phyloP scores from a whole-genome alignment of 2,113 vertebrate species.

The Porphyrio hochstetteri region DNA sequence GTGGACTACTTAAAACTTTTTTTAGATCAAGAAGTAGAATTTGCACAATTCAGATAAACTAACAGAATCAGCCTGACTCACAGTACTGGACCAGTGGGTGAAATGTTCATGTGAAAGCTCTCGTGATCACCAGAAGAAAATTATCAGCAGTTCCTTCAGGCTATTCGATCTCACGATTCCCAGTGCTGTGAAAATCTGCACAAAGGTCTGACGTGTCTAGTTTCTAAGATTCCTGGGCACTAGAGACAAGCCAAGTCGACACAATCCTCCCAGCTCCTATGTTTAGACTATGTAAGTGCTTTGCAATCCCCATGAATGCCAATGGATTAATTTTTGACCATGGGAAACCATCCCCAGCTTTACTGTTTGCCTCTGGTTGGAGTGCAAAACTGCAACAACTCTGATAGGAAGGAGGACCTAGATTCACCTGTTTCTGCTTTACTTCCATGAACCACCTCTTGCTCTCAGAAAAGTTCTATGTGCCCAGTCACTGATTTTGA shows the following conservation, averaged over 20 bases:
- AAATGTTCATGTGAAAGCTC: neutral
- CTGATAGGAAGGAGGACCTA: neutral
- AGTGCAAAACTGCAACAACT: neutral
- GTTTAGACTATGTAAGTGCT: neutral
- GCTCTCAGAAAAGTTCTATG: neutral
- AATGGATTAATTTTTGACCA: neutral
- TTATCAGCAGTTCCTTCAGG: neutral
- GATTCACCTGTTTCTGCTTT: neutral
- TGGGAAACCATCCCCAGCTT: neutral
- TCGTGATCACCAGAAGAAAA: neutral
- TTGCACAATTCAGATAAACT: neutral
- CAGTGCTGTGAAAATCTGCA: neutral
- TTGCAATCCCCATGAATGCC: neutral
- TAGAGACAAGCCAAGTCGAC: neutral
- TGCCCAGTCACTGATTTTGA: neutral
- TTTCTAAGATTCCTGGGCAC: neutral
- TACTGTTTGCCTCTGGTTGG: neutral
- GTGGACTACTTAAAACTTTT: neutral
- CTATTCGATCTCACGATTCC: neutral
- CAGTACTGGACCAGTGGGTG: neutral
- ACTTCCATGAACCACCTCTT: neutral
- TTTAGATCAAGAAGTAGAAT: neutral
- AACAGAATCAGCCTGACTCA: neutral
- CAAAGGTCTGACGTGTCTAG: neutral
- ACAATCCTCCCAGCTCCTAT: neutral